phyloP scores from a whole-genome alignment of 1,140 invertebrate genomes.

The Phortica variegata region DNA sequence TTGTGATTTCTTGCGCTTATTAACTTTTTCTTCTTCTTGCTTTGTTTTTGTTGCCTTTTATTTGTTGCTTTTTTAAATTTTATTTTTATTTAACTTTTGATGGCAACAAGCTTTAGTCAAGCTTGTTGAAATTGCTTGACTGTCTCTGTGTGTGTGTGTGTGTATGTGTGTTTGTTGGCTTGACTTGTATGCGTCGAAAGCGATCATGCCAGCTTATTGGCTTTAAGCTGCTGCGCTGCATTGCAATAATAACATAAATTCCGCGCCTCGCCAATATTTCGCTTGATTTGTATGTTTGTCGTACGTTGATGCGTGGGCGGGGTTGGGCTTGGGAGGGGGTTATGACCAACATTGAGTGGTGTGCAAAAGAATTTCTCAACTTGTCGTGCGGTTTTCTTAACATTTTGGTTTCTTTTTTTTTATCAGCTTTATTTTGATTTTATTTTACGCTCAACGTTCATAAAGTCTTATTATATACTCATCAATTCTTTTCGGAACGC shows the following conservation, averaged over 20 bases:
- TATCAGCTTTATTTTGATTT: slow-evolving; percentile 36
- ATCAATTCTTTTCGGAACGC: slow-evolving; percentile 32
- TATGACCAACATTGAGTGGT: not conserved
- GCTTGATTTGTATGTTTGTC: no score
- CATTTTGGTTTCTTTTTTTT: slow-evolving; percentile 9
- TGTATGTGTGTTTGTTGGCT: no score
- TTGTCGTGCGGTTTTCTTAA: slow-evolving; percentile 13
- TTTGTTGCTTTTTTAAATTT: not conserved
- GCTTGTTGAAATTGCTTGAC: no score
- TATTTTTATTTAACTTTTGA: no score
- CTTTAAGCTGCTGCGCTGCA: no score
- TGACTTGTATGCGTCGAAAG: slow-evolving; percentile 11
- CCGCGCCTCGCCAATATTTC: not conserved
- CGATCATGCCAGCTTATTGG: slow-evolving; percentile 28
- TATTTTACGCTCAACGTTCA: slow-evolving; percentile 28
- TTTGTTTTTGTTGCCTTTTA: not conserved
- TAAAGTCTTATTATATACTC: slow-evolving; percentile 55
- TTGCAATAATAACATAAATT: slow-evolving; percentile 22
- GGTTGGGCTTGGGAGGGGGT: slow-evolving; percentile 8
- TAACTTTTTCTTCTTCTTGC: no score
- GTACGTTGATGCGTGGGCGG: not conserved
- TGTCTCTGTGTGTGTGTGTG: no score
- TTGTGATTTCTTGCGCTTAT: no score
- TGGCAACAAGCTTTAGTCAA: no score
- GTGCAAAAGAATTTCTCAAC: not conserved